phyloP scores from a whole-genome alignment of 2,113 vertebrate genomes.

The Pterocles gutturalis region DNA sequence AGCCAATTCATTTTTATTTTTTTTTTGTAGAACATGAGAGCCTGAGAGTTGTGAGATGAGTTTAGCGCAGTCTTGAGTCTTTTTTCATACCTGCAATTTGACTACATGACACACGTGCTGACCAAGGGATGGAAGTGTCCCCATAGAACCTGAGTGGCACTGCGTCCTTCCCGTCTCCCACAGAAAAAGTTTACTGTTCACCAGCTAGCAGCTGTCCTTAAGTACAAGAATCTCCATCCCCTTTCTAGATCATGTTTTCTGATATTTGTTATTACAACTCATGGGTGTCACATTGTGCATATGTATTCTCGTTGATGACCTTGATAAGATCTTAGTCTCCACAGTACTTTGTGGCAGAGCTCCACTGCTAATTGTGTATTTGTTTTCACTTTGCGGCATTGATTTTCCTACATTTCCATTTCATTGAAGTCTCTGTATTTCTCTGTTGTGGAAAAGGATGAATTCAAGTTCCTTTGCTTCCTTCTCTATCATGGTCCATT shows the following conservation, averaged over 20 bases:
- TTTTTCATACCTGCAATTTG: not conserved
- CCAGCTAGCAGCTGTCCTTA: not conserved
- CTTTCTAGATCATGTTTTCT: not conserved
- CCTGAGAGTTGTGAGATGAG: not conserved
- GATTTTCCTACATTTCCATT: not conserved
- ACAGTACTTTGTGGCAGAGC: not conserved
- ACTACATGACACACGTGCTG: accelerated
- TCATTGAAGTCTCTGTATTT: not conserved
- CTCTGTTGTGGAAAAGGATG: not conserved
- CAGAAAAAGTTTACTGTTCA: not conserved
- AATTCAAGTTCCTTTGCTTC: not conserved
- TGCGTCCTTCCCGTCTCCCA: not conserved
- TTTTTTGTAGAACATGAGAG: not conserved
- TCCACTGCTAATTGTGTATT: not conserved
- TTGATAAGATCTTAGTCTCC: not conserved
- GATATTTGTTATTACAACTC: not conserved
- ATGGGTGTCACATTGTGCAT: not conserved
- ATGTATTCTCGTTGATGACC: not conserved
- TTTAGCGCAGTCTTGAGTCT: not conserved
- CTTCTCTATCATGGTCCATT: not conserved
- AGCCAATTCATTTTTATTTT: accelerated
- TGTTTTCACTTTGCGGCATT: not conserved
- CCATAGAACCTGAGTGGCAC: not conserved
- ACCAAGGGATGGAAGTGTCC: not conserved
- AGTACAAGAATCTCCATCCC: not conserved